Evolutionary conservation across 2,113 vertebrate genomes (phyloP).

Genomic region (Passer montanus): DNA sequence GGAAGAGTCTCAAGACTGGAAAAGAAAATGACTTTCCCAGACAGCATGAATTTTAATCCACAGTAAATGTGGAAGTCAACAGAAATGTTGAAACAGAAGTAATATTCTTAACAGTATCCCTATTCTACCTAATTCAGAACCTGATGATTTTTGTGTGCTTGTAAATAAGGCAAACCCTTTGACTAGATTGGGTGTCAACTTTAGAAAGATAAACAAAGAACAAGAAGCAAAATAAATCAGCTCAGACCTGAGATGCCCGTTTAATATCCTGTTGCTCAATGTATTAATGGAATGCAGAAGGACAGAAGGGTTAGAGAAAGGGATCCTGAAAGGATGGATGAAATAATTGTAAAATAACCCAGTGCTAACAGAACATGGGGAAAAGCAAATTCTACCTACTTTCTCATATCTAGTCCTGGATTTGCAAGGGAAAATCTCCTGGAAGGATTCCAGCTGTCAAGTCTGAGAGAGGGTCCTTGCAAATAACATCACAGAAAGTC

Average conservation of each 20-base stretch:
- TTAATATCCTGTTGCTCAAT: not conserved
- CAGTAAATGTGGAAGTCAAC: not conserved
- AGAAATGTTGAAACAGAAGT: not conserved
- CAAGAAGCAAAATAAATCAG: not conserved
- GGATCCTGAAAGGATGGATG: not conserved
- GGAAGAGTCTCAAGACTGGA: not conserved
- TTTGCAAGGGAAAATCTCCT: not conserved
- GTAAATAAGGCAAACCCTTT: not conserved
- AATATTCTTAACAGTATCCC: not conserved
- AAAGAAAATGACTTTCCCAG: not conserved
- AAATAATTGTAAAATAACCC: not conserved
- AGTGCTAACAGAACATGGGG: not conserved
- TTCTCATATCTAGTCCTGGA: not conserved
- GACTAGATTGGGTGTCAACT: not conserved
- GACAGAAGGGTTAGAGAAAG: not conserved
- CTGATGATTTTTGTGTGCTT: not conserved
- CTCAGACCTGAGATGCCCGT: not conserved
- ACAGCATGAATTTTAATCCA: not conserved
- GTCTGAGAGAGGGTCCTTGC: fast-evolving
- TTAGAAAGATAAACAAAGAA: not conserved
- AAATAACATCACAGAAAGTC: not conserved
- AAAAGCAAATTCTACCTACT: not conserved
- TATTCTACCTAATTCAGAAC: not conserved
- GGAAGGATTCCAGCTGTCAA: not conserved
- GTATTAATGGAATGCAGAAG: not conserved